Evolutionary conservation across 2,888 invertebrate genomes (phyloP).

Genomic region (Dolichopus griseipennis): DNA sequence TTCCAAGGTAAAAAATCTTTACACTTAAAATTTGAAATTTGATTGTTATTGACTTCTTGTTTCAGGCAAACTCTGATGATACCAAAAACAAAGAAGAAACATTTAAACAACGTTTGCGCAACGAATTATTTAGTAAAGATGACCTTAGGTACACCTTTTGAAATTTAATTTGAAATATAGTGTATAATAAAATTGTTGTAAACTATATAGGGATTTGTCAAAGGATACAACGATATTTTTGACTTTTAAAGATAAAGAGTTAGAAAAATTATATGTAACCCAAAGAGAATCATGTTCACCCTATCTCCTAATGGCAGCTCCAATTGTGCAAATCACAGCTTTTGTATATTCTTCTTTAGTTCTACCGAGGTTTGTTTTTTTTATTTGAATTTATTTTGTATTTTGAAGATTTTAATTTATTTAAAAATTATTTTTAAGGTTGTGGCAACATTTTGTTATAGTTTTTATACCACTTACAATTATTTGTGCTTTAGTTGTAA

Average conservation of each 20-base stretch:
- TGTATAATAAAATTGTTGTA: too few species aligned
- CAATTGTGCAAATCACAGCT: constrained; percentile 52
- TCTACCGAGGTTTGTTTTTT: constrained; percentile 45
- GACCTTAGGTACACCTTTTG: constrained; percentile 56
- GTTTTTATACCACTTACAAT: not conserved
- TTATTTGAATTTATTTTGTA: not conserved
- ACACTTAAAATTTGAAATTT: not conserved
- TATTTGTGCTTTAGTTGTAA: not conserved
- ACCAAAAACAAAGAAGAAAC: constrained; percentile 48
- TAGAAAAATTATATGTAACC: constrained; percentile 58
- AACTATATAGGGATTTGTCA: constrained; percentile 54
- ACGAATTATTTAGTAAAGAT: constrained; percentile 77
- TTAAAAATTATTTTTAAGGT: constrained; percentile 31
- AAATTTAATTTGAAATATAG: not conserved
- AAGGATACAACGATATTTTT: constrained; percentile 58
- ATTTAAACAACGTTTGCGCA: constrained; percentile 68
- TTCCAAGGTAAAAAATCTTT: constrained; percentile 31
- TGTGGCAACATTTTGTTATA: not conserved
- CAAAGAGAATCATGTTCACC: constrained; percentile 59
- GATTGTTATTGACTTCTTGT: constrained; percentile 10
- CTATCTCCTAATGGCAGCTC: constrained; percentile 53
- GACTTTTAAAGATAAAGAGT: constrained; percentile 55
- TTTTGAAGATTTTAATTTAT: constrained; percentile 7
- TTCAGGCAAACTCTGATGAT: constrained; percentile 21
- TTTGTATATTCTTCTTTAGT: constrained; percentile 48